Evolutionary conservation across 2,888 invertebrate genomes (phyloP), one percentile per base, ranked within the genome.

Genomic region (Neuroscelio doddi): DNA sequence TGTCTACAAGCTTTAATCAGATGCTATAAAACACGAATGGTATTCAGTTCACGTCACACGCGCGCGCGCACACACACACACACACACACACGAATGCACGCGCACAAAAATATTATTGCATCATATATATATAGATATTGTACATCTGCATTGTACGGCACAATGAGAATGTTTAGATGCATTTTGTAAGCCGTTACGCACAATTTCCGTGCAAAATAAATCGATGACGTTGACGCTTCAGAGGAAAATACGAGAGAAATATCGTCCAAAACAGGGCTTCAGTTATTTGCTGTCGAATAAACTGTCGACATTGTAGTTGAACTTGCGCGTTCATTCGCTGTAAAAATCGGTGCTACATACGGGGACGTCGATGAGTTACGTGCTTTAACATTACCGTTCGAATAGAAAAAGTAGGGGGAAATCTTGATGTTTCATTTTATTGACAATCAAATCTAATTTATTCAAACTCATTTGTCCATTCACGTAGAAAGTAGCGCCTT

Each of bases 121-220:
- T n/a, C n/a, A n/a, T n/a, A n/a, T n/a, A n/a, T n/a, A n/a, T n/a
- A n/a, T n/a, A n/a, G n/a, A n/a, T 51, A 34, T 45, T 42, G 46
- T 39, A 58, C 47, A 41, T 49, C 47, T 26, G 38, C 57, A 51
- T 47, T 30, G 52, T 27, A 41, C 41, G 30, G 56, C 21, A 45
- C 41, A 47, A 53, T 66, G 50, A 51, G 63, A 68, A 76, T 72
- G 74, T 78, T 77, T 77, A 71, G 71, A 66, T 71, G 73, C 70
- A 74, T 78, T 78, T 78, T 72, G 73, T 69, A 72, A 69, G 58
- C 73, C 71, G 74, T 75, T 76, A 73, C 75, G 73, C 77, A 75
- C 77, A 72, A 77, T 78, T 78, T 73, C 70, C 70, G 62, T 67
- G 66, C 58, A 67, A 73, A 74, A 74, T 75, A 77, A 75, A 77